Percentiles rank a stretch among this genome's conserved stretches.
Evolutionary conservation across 2,113 vertebrate species (phyloP).

Genomic region (Siniperca knerii): DNA sequence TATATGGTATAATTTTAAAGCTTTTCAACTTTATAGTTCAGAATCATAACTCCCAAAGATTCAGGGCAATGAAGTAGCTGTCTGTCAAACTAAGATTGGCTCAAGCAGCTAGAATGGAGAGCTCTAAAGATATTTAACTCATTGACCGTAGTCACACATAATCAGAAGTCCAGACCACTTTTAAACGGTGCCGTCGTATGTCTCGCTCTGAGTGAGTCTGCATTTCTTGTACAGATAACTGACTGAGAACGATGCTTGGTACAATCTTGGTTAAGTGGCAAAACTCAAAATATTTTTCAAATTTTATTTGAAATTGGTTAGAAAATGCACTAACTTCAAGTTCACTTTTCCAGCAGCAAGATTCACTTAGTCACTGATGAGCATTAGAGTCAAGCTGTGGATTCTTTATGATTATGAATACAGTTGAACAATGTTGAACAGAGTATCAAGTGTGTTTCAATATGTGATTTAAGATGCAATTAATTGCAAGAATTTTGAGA

Average conservation of each 20-base stretch:
- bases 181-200: background rate
- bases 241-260: background rate
- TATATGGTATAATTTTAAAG: background rate
- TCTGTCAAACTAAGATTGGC: background rate
- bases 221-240: background rate
- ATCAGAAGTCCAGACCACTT: slow-evolving; percentile 4
- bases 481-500: background rate
- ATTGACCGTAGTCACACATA: slow-evolving; percentile 6
- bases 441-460: background rate
- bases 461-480: background rate
- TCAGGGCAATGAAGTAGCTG: background rate
- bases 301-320: background rate
- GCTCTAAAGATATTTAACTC: slow-evolving; percentile 4
- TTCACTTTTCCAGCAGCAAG: background rate
- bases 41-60: background rate
- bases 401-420: background rate
- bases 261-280: background rate
- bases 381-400: background rate
- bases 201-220: background rate
- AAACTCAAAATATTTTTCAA: background rate
- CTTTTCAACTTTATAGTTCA: background rate
- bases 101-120: background rate
- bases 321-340: background rate
- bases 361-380: background rate
- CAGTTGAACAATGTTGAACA: background rate